Evolutionary conservation across 2,797 vertebrate genomes (phyloP), one percentile per base, ranked within the genome.

Genomic region (Lacerta agilis): DNA sequence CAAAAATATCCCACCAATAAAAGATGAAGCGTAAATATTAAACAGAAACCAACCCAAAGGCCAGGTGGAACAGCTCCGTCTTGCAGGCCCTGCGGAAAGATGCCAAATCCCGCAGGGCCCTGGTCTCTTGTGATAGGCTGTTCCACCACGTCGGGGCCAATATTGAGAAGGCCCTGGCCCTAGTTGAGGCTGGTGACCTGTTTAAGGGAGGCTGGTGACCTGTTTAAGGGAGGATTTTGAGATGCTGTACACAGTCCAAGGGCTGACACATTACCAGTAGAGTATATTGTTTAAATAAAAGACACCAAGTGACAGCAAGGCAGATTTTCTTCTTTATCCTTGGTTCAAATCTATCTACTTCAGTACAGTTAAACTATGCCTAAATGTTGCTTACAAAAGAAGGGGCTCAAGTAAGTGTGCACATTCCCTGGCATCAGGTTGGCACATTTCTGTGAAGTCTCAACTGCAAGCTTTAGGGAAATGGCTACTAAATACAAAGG

Each of bases 401-500:
- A 76, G 83, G 89, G 82, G 86, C 75, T 73, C 77, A 86, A 80
- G 27, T 29, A 86, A 67, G 38, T 67, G 17, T 72, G 69, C 13
- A 75, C 72, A 89, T 78, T 78, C 82, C 43, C 61, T 0, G 0
- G 43, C 55, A 72, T 84, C 82, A 49, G 20, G 69, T 79, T 83
- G 0, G 0, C 43, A 15, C 23, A 13, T 87, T 85, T 84, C 81
- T 85, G 8, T 0, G 0, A 25, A 0, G 0, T 83, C 49, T 87
- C 0, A 0, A 86, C 76, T 88, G 61, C 85, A 83, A 67, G 36
- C 82, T 81, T 86, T 66, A 43, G 75, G 38, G 69, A 88, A 76
- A 90, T 88, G 8, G 71, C 67, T 71, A 79, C 67, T 0, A 1
- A 88, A 82, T 83, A 93, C 45, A 84, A 92, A 91, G 81, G 18